Evolutionary conservation across 2,113 vertebrate species (phyloP).

Genomic region (Typhlomys cinereus): DNA sequence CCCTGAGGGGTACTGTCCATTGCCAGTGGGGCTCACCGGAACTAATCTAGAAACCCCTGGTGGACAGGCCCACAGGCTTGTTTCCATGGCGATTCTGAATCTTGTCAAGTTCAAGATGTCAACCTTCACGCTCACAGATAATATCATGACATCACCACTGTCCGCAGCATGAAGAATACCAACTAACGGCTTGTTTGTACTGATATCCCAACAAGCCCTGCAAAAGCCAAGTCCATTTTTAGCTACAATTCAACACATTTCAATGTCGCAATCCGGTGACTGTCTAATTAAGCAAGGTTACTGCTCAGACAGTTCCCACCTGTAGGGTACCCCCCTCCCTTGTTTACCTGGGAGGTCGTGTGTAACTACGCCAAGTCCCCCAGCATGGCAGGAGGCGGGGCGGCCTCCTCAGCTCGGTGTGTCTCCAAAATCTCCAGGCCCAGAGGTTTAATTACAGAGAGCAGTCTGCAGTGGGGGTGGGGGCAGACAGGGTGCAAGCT

Average conservation of each 20-base stretch:
- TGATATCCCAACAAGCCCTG: rapidly evolving
- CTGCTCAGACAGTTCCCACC: constrained; percentile 90
- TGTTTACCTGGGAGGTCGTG: constrained; percentile 96
- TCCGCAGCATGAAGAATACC: rapidly evolving
- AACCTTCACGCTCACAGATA: too few species aligned
- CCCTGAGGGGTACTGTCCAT: too few species aligned
- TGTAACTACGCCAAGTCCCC: constrained; percentile 95
- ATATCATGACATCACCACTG: neutral
- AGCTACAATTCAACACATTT: constrained; percentile 45
- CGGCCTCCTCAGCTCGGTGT: constrained; percentile 81
- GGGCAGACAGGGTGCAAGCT: constrained; percentile 72
- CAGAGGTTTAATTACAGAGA: constrained; percentile 93
- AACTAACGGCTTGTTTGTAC: neutral
- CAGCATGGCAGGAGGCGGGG: constrained; percentile 87
- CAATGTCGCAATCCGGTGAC: constrained; percentile 70
- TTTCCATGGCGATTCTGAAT: too few species aligned
- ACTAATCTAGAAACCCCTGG: too few species aligned
- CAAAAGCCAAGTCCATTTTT: neutral
- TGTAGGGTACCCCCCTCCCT: constrained; percentile 84
- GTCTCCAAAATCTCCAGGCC: constrained; percentile 91
- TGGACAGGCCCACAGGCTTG: too few species aligned
- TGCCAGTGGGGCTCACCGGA: too few species aligned
- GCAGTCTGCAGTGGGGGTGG: constrained; percentile 87
- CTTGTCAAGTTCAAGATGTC: too few species aligned
- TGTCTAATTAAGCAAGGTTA: constrained; percentile 82